These are phyloP conservation scores for Chromobotia macracanthus DNA, from an alignment of 2,797 vertebrate genomes.

Conservation along the genomic window DNA sequence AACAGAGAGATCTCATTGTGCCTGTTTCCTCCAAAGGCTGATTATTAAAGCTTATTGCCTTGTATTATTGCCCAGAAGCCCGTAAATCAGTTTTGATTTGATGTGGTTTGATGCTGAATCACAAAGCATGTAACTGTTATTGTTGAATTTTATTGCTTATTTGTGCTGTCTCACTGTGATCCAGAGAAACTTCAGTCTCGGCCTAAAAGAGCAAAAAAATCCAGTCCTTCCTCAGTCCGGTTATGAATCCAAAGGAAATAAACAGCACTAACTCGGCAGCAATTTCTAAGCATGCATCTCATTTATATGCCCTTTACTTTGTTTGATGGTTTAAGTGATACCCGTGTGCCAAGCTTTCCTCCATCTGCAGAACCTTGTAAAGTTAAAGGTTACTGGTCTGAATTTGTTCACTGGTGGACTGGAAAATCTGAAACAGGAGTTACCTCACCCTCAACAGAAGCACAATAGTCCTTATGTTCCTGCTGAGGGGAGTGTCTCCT, in stretches of 20 bases:
- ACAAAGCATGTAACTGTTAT: neutral
- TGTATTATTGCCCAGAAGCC: neutral
- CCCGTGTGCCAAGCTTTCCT: neutral
- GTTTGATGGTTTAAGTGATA: too few relatives aligned
- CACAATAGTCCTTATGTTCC: slow-evolving; percentile 58
- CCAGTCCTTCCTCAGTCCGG: neutral
- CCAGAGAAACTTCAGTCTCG: neutral
- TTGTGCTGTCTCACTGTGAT: neutral
- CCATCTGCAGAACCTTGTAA: slow-evolving; percentile 14
- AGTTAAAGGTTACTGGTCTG: slow-evolving; percentile 34
- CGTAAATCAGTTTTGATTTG: neutral
- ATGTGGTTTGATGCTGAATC: neutral
- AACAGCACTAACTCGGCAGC: slow-evolving; percentile 12
- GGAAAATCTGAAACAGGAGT: slow-evolving; percentile 58
- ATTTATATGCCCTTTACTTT: slow-evolving; percentile 44
- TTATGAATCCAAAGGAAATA: neutral
- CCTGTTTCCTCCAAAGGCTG: neutral
- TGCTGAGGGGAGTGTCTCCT: neutral
- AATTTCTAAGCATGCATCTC: neutral
- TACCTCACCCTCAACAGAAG: slow-evolving; percentile 53
- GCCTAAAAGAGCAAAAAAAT: neutral
- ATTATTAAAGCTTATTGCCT: neutral
- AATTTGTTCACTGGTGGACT: slow-evolving; percentile 27
- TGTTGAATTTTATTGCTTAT: neutral
- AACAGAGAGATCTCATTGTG: neutral